Base-by-base conservation (phyloP, 1,140 invertebrate species). In the Drosophila rhopaloa region DNA sequence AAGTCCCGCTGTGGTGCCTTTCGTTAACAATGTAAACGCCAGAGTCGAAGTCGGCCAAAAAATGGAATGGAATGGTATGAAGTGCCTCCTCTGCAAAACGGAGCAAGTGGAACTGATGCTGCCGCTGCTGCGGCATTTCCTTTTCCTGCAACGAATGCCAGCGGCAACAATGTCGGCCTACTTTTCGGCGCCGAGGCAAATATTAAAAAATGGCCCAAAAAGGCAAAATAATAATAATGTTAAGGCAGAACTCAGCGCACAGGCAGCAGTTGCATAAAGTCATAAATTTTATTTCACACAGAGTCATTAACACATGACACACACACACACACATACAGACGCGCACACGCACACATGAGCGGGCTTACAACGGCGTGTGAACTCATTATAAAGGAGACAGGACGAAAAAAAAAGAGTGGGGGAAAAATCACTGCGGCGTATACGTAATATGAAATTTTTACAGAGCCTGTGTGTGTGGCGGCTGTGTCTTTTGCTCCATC, bases 251-350 rank as follows among this genome's bases (percentile, higher is more conserved):
- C 56, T 47, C 61, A 61, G 53, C 68, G 47, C 70, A 32, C 72
- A 59, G 65, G 65, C 81, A 81, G 83, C 80, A 86, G 84, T 83
- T 86, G 83, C 83, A 89, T 84, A 80, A 89, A 89, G 84, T 89
- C 84, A 89, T 89, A 89, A 89, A 89, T 89, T 89, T 89, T 81
- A 89, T 89, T 89, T 90, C 84, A 63, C 84, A 89, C 77, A 89
- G 81, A 89, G 85, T 89, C 84, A 89, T 89, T 89, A 89, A 89
- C 84, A 89, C 84, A 81, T 89, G 84, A 89, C 80, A 89, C 80
- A 81, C 58, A 83, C 79, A 79, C 65, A 61, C 35, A 40, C 35
- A 41, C 4, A 55, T 16, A 70, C 58, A 57, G 35, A 32, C 24
- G 24, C 24, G 24, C 24, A 24, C 24, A 24, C 24, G 24, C 24